Evolutionary conservation across 2,113 vertebrate genomes (phyloP).

Genomic region (Leiothrix lutea): DNA sequence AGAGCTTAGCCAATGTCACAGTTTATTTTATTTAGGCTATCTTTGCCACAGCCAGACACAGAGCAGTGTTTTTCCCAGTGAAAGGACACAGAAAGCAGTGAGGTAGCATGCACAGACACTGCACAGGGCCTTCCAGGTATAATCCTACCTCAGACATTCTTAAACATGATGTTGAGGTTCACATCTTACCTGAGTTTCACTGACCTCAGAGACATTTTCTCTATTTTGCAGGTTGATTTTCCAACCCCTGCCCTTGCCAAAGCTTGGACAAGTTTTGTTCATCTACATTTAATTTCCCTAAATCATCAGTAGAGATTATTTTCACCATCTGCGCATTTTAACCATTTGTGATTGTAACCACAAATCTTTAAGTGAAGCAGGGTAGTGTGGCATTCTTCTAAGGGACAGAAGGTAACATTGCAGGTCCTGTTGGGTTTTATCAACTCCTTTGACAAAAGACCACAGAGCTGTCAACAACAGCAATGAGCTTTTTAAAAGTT

Average conservation of each 20-base stretch:
- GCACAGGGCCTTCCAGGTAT: background rate
- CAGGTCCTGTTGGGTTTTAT: background rate
- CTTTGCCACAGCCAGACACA: background rate
- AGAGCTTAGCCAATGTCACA: background rate
- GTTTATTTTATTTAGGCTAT: background rate
- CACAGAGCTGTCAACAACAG: background rate
- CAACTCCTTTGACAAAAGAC: background rate
- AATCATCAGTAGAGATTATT: background rate
- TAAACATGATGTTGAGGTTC: background rate
- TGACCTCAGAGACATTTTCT: background rate
- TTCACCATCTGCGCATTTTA: background rate
- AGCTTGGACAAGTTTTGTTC: background rate
- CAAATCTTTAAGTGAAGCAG: background rate
- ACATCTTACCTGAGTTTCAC: background rate
- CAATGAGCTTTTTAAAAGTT: background rate
- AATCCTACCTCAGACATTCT: background rate
- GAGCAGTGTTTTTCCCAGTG: background rate
- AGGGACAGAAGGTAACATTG: background rate
- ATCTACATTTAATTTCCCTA: background rate
- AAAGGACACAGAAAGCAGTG: background rate
- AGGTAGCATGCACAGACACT: fast-evolving
- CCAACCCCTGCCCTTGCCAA: background rate
- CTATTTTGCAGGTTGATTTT: background rate
- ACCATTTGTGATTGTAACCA: background rate
- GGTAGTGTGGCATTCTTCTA: background rate